phyloP scores from a whole-genome alignment of 2,888 invertebrate species.

The Ferdinandea cuprea region DNA sequence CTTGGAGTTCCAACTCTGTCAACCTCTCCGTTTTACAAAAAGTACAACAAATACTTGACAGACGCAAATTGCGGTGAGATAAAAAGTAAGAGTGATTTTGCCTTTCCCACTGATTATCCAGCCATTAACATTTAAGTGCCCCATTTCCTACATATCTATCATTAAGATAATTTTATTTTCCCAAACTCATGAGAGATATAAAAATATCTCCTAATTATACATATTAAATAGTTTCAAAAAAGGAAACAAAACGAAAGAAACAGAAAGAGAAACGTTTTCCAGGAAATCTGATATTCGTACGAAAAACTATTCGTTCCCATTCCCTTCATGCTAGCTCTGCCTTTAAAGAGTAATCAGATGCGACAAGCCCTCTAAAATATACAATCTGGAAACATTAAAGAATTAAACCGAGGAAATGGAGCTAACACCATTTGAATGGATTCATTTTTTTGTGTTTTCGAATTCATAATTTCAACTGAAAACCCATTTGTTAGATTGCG shows the following conservation, averaged over 20 bases:
- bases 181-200: neutral
- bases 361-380: slow-evolving; percentile 25
- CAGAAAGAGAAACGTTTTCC: slow-evolving; percentile 18
- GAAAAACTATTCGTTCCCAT: slow-evolving; percentile 15
- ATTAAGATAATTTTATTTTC: slow-evolving; percentile 7
- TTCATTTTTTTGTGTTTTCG: slow-evolving; percentile 59
- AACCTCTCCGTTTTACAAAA: no score
- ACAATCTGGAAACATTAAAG: slow-evolving; percentile 26
- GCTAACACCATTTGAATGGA: slow-evolving; percentile 70
- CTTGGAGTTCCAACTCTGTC: no score
- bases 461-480: slow-evolving; percentile 66
- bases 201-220: slow-evolving; percentile 47
- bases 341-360: slow-evolving; percentile 29
- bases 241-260: slow-evolving; percentile 31
- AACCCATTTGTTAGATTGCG: slow-evolving; percentile 53
- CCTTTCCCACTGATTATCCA: slow-evolving; percentile 13
- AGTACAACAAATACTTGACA: no score
- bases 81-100: slow-evolving; percentile 21
- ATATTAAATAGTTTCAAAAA: slow-evolving; percentile 43
- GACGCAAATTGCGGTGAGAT: neutral
- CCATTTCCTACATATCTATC: neutral
- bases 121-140: slow-evolving; percentile 7
- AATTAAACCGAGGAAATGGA: slow-evolving; percentile 59
- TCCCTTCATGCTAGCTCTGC: neutral
- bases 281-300: slow-evolving; percentile 35